Conservation (phyloP, 1,140 invertebrate genomes). For the Drosophila kohkoa region DNA sequence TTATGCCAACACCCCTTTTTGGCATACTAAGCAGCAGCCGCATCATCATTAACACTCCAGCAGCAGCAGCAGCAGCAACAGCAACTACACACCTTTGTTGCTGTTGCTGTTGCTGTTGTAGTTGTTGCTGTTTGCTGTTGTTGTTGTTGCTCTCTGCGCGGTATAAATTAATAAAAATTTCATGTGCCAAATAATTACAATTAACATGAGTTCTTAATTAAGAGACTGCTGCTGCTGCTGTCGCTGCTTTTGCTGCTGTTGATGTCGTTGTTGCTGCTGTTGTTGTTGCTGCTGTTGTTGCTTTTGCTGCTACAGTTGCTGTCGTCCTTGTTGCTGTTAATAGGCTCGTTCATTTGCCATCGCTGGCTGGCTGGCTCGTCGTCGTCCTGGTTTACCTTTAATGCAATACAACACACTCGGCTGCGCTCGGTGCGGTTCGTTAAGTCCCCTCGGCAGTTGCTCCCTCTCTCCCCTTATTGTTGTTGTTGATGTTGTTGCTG, state of each 20-base stretch:
- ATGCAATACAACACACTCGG: conserved; percentile 81
- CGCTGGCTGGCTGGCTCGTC: conserved; percentile 16
- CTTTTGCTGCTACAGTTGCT: conserved; percentile 63
- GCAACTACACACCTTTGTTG: conserved; percentile 53
- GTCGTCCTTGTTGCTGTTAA: conserved; percentile 79
- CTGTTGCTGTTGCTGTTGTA: conserved; percentile 26
- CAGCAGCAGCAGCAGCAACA: conserved; percentile 46
- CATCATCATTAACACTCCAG: conserved; percentile 43
- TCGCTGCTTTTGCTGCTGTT: conserved; percentile 33
- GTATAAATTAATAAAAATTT: conserved; percentile 85
- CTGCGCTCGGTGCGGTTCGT: conserved; percentile 80
- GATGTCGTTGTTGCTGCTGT: conserved; percentile 29
- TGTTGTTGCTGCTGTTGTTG: conserved; percentile 27
- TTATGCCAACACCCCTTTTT: conserved; percentile 41
- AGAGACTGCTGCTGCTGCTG: conserved; percentile 57
- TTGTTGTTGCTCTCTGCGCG: conserved; percentile 73
- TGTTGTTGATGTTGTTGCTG: conserved; percentile 1
- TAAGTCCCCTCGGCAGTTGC: conserved; percentile 62
- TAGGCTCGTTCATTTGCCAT: conserved; percentile 78
- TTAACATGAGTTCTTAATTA: conserved; percentile 85
- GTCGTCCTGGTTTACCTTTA: conserved; percentile 65
- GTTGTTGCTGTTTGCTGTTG: conserved; percentile 85
- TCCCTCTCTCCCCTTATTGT: neutral
- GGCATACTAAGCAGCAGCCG: conserved; percentile 68
- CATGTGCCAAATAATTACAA: conserved; percentile 85